Evolutionary conservation across 2,888 invertebrate species (phyloP).

Genomic region (Drosophila stalkeri): DNA sequence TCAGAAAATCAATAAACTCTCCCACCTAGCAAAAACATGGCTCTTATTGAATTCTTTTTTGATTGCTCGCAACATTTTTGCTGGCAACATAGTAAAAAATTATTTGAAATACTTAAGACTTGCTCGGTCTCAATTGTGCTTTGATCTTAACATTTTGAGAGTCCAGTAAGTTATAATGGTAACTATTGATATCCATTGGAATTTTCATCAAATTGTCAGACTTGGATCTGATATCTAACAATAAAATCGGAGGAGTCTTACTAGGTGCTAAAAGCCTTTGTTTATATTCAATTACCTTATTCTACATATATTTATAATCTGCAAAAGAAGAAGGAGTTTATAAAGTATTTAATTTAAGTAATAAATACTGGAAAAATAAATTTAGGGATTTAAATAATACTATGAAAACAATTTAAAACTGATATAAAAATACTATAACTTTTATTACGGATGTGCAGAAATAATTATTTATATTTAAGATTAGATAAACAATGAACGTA

Average conservation of each 20-base stretch:
- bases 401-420: no score
- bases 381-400: no score
- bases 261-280: background rate
- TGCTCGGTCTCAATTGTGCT: background rate
- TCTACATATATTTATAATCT: background rate
- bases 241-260: background rate
- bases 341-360: no score
- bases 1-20: conserved; percentile 7
- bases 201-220: background rate
- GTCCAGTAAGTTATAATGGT: background rate
- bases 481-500: no score
- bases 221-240: background rate
- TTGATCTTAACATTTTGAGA: background rate
- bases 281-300: background rate
- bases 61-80: conserved; percentile 2
- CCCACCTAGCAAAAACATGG: background rate
- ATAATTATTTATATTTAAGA: no score
- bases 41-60: conserved; percentile 1
- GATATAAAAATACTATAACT: no score
- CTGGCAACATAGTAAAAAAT: background rate
- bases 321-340: no score
- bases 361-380: no score
- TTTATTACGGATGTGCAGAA: no score
- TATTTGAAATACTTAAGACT: background rate
- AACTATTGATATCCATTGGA: background rate